Conservation (phyloP, 2,113 vertebrate genomes). For the Isurus oxyrinchus region DNA sequence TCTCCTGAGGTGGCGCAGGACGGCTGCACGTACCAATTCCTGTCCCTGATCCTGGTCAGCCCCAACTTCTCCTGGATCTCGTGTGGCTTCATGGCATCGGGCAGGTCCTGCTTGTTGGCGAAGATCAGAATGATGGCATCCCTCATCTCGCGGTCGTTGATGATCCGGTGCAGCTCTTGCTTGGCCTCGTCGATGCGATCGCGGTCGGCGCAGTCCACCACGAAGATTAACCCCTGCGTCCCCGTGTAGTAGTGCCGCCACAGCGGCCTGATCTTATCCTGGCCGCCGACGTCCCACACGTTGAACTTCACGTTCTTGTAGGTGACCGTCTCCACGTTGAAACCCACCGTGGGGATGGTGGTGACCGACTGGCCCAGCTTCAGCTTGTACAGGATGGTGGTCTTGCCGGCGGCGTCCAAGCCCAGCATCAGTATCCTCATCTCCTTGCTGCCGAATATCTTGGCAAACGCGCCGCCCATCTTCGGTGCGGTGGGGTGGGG, state of each 20-base stretch:
- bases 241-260: constrained; percentile 40
- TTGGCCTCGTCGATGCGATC: constrained; percentile 39
- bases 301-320: constrained; percentile 40
- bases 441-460: constrained; percentile 39
- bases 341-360: constrained; percentile 39
- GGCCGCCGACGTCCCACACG: constrained; percentile 39
- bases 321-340: constrained; percentile 40
- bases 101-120: constrained; percentile 31
- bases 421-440: constrained; percentile 40
- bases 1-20: constrained; percentile 37
- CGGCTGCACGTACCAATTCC: constrained; percentile 39
- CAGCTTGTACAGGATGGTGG: constrained; percentile 39
- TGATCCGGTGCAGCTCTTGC: constrained; percentile 40
- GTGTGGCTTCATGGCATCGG: constrained; percentile 31
- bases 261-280: constrained; percentile 34
- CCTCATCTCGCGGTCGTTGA: constrained; percentile 38
- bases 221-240: constrained; percentile 39
- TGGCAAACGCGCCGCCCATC: constrained; percentile 36
- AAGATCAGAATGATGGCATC: constrained; percentile 32
- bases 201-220: constrained; percentile 39
- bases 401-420: constrained; percentile 34
- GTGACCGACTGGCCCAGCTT: constrained; percentile 39
- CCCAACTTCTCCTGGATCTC: constrained; percentile 39
- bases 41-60: constrained; percentile 33
- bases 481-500: background rate